These are phyloP conservation scores for Hirtodrosophila duncani DNA, from an alignment of 2,888 invertebrate genomes.

Conservation along the genomic window DNA sequence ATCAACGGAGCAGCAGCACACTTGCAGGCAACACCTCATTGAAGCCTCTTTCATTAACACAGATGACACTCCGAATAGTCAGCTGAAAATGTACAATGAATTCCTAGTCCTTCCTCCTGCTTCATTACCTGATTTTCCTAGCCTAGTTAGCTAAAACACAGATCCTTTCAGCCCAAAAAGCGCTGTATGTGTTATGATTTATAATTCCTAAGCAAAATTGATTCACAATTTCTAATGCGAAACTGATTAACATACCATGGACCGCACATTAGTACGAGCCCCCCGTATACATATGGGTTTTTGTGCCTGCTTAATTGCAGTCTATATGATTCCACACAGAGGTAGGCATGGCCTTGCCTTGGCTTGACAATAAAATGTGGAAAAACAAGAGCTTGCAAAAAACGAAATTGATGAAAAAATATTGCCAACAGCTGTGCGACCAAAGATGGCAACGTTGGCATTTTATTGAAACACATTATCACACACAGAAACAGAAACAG, in stretches of 20 bases:
- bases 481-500: constrained; percentile 6
- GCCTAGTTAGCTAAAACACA: too few species aligned
- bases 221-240: constrained; percentile 51
- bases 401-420: constrained; percentile 33
- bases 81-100: too few species aligned
- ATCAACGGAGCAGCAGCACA: too few species aligned
- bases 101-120: too few species aligned
- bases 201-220: too few species aligned
- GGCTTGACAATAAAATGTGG: constrained; percentile 62
- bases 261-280: constrained; percentile 57
- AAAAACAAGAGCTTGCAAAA: constrained; percentile 50
- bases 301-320: constrained; percentile 47
- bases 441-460: constrained; percentile 30
- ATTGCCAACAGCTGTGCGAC: constrained; percentile 1
- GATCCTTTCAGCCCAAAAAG: too few species aligned
- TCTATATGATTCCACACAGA: constrained; percentile 11
- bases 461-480: constrained; percentile 54
- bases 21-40: too few species aligned
- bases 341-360: constrained; percentile 53
- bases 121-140: too few species aligned
- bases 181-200: too few species aligned
- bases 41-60: too few species aligned
- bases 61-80: too few species aligned
- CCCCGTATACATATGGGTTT: constrained; percentile 12
- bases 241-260: constrained; percentile 71